Percentiles rank a stretch among this genome's conserved stretches.
Evolutionary conservation across 2,797 vertebrate genomes (phyloP).

Genomic region (Rhadinocentrus ornatus): DNA sequence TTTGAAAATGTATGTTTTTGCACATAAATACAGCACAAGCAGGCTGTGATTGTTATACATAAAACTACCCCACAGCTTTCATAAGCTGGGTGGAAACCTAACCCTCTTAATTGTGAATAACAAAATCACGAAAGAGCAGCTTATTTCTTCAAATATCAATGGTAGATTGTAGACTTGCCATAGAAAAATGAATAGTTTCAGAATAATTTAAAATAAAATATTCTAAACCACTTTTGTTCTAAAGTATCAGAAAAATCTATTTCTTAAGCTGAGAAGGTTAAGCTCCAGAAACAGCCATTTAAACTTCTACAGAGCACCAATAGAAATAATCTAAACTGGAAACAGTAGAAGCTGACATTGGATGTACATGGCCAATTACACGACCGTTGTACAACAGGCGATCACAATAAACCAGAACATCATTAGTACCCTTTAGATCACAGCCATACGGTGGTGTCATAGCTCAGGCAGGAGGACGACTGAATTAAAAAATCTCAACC

Average conservation of each 20-base stretch:
- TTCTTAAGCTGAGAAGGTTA: not conserved
- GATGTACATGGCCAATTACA: not conserved
- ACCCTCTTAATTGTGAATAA: not conserved
- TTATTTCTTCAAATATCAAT: not conserved
- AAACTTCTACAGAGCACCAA: not conserved
- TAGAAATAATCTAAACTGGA: not conserved
- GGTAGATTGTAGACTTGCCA: too few relatives aligned
- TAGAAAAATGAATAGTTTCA: not conserved
- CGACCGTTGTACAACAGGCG: not conserved
- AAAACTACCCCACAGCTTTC: too few relatives aligned
- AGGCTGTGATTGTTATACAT: too few relatives aligned
- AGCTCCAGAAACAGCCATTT: not conserved
- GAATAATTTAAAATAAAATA: not conserved
- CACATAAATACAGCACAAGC: too few relatives aligned
- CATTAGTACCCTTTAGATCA: not conserved
- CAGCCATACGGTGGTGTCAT: not conserved
- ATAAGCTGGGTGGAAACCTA: not conserved
- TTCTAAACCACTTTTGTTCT: not conserved
- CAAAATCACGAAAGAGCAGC: not conserved
- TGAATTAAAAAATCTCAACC: not conserved
- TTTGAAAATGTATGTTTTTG: too few relatives aligned
- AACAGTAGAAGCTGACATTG: not conserved
- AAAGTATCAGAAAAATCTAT: not conserved
- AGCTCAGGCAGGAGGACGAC: not conserved
- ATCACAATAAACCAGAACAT: not conserved